Percentiles rank a stretch among this genome's conserved stretches.
These are phyloP conservation scores for Drosophila orosa DNA, from an alignment of 1,140 invertebrate species.

Conservation along the genomic window DNA sequence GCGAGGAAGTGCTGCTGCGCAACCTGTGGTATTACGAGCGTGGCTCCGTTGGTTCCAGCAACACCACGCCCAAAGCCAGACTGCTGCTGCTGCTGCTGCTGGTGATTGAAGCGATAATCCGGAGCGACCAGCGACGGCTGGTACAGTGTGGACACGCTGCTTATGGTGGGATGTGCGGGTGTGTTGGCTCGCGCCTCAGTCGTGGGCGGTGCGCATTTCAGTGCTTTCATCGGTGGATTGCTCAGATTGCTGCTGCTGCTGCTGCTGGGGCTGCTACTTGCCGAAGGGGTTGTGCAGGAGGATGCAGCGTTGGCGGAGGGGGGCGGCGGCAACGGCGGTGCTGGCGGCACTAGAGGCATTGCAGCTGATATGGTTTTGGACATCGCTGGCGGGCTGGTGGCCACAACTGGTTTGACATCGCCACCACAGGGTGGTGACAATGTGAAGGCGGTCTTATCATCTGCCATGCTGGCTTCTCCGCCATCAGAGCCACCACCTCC, in stretches of 20 bases:
- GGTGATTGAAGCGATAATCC: constrained; percentile 68
- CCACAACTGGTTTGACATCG: constrained; percentile 64
- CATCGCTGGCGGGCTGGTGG: constrained; percentile 4
- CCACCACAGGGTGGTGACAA: not conserved
- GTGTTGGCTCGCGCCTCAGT: constrained; percentile 75
- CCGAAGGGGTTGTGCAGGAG: constrained; percentile 18
- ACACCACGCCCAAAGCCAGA: constrained; percentile 54
- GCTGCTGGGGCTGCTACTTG: constrained; percentile 36
- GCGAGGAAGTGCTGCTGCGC: constrained; percentile 64
- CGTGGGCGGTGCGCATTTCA: constrained; percentile 66
- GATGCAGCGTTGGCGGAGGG: constrained; percentile 8
- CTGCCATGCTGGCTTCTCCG: constrained; percentile 3
- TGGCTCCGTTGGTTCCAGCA: constrained; percentile 19
- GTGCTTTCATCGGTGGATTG: constrained; percentile 76
- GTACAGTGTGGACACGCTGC: constrained; percentile 51
- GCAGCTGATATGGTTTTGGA: constrained; percentile 36
- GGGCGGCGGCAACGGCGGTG: constrained; percentile 24
- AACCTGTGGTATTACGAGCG: constrained; percentile 68
- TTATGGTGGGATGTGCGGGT: constrained; percentile 72
- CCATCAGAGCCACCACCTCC: constrained; percentile 8
- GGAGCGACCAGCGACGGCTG: constrained; percentile 49
- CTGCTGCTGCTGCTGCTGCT: constrained; percentile 49
- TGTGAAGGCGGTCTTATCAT: constrained; percentile 17
- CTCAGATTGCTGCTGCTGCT: constrained; percentile 59
- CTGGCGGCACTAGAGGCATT: constrained; percentile 1